Evolutionary conservation across 2,797 vertebrate genomes (phyloP).

Genomic region (Sebastolobus alascanus): DNA sequence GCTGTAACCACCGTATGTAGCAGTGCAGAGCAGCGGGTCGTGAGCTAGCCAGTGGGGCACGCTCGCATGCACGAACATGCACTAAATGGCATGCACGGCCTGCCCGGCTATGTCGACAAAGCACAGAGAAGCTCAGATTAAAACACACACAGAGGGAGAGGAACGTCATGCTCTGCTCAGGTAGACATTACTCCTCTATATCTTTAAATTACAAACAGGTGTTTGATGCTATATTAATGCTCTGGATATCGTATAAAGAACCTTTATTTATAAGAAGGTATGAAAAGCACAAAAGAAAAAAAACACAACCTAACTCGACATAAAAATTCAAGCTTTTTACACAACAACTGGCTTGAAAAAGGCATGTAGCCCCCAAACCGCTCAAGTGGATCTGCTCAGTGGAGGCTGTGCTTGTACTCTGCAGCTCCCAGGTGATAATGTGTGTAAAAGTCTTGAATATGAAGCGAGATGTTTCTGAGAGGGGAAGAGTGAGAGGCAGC

Average conservation of each 20-base stretch:
- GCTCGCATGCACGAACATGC: no score
- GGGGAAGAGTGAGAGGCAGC: background rate
- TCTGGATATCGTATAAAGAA: background rate
- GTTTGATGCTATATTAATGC: no score
- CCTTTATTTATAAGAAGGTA: background rate
- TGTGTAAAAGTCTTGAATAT: conserved; percentile 63
- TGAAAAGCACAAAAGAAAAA: background rate
- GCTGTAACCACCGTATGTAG: no score
- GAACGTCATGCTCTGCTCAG: no score
- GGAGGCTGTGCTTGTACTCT: conserved; percentile 26
- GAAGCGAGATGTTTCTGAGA: conserved; percentile 42
- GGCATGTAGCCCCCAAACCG: background rate
- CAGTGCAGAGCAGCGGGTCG: no score
- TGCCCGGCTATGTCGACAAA: no score
- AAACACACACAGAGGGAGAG: no score
- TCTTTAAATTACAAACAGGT: no score
- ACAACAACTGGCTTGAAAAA: conserved; percentile 14
- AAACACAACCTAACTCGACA: background rate
- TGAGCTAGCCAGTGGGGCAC: no score
- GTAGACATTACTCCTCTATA: no score
- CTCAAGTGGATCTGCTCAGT: conserved; percentile 16
- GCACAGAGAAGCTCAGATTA: no score
- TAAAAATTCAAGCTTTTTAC: conserved; percentile 6
- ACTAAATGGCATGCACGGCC: no score
- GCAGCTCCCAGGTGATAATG: conserved; percentile 62